Conservation (phyloP, 2,113 vertebrate genomes). For the Gallinago paraguaiae region DNA sequence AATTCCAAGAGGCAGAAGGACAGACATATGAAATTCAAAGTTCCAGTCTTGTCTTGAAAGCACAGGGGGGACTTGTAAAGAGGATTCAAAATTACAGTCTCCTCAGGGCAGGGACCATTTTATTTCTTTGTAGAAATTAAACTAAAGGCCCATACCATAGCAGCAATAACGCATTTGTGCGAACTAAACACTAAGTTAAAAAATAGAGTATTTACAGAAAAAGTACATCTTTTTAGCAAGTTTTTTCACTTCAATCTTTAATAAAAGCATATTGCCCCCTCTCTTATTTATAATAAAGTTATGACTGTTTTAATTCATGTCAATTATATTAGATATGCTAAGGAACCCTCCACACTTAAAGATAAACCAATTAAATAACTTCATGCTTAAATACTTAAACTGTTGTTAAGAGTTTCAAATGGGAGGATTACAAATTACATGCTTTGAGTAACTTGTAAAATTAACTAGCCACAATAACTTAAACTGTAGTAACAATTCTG, state of each 20-base stretch:
- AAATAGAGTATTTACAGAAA: not conserved
- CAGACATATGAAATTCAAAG: not conserved
- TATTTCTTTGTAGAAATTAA: not conserved
- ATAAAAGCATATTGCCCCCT: conserved; percentile 29
- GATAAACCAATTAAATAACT: conserved; percentile 21
- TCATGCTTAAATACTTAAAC: conserved; percentile 13
- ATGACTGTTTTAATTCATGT: conserved; percentile 25
- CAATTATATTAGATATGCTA: not conserved
- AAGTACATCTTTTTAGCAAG: not conserved
- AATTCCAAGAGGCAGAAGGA: not conserved
- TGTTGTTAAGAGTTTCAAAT: not conserved
- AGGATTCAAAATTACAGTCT: not conserved
- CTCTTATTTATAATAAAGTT: not conserved
- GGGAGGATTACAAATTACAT: not conserved
- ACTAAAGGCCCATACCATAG: conserved; percentile 9
- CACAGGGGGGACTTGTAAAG: not conserved
- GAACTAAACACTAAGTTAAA: not conserved
- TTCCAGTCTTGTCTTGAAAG: not conserved
- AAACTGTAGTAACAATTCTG: conserved; percentile 17
- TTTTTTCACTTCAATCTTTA: not conserved
- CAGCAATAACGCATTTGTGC: not conserved
- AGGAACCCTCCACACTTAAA: conserved; percentile 22
- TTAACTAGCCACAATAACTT: conserved; percentile 18
- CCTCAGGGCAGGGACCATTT: conserved; percentile 23
- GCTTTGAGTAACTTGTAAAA: conserved; percentile 6